Evolutionary conservation across 2,113 vertebrate genomes (phyloP), one percentile per base, ranked within the genome.

Genomic region (Spilogale gracilis): DNA sequence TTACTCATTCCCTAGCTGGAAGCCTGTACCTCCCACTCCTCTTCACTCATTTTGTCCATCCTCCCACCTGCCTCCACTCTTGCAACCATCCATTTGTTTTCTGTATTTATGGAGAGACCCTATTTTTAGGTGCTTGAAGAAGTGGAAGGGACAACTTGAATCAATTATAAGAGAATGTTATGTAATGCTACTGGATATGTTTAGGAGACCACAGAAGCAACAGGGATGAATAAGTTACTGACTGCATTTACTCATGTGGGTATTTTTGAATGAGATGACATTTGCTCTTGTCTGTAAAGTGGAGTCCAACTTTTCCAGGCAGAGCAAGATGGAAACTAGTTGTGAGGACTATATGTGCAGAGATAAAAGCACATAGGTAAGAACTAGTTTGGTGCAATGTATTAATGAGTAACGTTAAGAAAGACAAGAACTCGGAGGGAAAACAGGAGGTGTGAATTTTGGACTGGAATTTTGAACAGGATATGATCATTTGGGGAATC

Each of bases 91-190:
- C 43, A 16, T 48, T 76, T 27, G 73, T 27, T 27, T 76, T 76
- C 73, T 3, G 1, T 48, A 76, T 25, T 27, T 27, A 76, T n/a
- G 54, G 9, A 14, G 14, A 94, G 10, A 6, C 8, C 27, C 16
- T 94, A 13, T 32, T 88, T 97, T 67, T 84, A 87, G 54, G 54
- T 56, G 17, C 45, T 93, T 88, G 18, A 43, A 54, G 91, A 56
- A 96, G 45, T 32, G 3, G 67, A 78, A 82, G 76, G 18, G 86
- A 87, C 32, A 61, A 83, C 67, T 56, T 38, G 14, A 92, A 83
- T 14, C 21, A 38, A 20, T 63, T 71, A 32, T 16, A 58, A 73
- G 5, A 88, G 50, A 48, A 93, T 61, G 10, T 63, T 23, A 85
- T 12, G 73, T 14, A 82, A 21, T 17, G 9, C 6, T 86, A 50